A percentile compares a stretch with the other conserved stretches of the same genome.
These are phyloP conservation scores for Reinhardtius hippoglossoides DNA, from an alignment of 2,113 vertebrate genomes.

Conservation along the genomic window DNA sequence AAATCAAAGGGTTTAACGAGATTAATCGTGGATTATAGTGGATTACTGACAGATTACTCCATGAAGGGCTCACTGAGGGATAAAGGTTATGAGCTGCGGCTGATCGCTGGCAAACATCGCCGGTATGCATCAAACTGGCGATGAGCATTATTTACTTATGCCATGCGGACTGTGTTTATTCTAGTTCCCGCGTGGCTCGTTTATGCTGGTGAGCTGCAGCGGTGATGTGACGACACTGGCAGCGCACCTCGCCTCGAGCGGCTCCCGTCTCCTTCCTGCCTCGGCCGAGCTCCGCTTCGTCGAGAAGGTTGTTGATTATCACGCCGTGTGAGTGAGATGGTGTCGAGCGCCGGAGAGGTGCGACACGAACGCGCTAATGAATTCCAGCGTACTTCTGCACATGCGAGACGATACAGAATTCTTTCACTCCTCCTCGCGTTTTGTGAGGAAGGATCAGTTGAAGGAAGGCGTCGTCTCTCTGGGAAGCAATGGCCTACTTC, in stretches of 20 bases:
- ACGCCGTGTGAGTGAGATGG: slow-evolving; percentile 23
- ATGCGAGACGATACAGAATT: slow-evolving; percentile 6
- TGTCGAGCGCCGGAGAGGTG: slow-evolving; percentile 44
- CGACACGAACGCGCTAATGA: slow-evolving; percentile 54
- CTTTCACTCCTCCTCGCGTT: not conserved
- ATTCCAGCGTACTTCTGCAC: slow-evolving; percentile 32
- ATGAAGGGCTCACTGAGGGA: slow-evolving; percentile 46
- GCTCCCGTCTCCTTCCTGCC: slow-evolving; percentile 11
- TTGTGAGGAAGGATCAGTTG: not conserved
- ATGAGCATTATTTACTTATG: slow-evolving; percentile 5
- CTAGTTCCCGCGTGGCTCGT: not conserved
- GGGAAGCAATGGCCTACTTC: slow-evolving; percentile 46
- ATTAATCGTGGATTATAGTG: slow-evolving; percentile 64
- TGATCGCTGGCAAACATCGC: slow-evolving; percentile 4
- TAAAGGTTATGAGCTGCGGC: slow-evolving; percentile 49
- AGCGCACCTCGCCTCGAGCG: not conserved
- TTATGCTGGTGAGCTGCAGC: not conserved
- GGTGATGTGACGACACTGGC: not conserved
- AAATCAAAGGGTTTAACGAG: slow-evolving; percentile 59
- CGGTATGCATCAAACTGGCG: not conserved
- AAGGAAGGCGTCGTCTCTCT: not conserved
- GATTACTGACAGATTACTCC: slow-evolving; percentile 66
- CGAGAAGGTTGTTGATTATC: slow-evolving; percentile 50
- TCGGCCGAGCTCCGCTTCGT: slow-evolving; percentile 18
- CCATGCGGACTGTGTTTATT: slow-evolving; percentile 17